These are phyloP conservation scores for Drosophila suboccidentalis DNA, from an alignment of 2,888 invertebrate genomes.

Conservation along the genomic window DNA sequence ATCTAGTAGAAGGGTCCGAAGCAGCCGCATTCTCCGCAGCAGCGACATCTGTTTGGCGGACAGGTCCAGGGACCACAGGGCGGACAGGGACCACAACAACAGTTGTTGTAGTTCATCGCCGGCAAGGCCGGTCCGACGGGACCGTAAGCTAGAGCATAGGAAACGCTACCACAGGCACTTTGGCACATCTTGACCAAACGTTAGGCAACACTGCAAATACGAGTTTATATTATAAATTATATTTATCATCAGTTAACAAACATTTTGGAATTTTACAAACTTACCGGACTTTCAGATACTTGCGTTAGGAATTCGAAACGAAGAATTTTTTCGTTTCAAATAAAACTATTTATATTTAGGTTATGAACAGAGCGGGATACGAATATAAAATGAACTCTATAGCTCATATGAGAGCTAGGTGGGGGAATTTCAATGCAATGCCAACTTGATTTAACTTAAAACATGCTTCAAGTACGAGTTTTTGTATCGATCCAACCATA, in stretches of 20 bases:
- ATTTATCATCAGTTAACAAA: neutral
- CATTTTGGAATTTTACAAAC: neutral
- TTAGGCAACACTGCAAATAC: conserved; percentile 1
- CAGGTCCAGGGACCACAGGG: conserved; percentile 77
- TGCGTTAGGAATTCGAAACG: conserved; percentile 30
- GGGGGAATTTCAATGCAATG: conserved; percentile 35
- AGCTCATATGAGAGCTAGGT: neutral
- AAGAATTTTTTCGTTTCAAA: conserved; percentile 43
- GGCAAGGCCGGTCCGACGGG: conserved; percentile 69
- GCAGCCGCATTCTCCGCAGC: conserved; percentile 66
- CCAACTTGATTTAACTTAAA: conserved; percentile 41
- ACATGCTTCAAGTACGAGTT: conserved; percentile 1
- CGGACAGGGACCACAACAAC: conserved; percentile 68
- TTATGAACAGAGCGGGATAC: conserved; percentile 31
- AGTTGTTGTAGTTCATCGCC: conserved; percentile 69
- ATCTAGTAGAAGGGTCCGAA: conserved; percentile 66
- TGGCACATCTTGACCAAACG: conserved; percentile 43
- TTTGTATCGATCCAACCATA: conserved; percentile 9
- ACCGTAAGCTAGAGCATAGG: conserved; percentile 66
- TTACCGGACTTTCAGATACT: conserved; percentile 32
- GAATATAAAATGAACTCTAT: conserved; percentile 21
- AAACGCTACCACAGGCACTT: conserved; percentile 66
- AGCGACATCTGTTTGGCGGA: conserved; percentile 62
- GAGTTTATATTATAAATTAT: neutral
- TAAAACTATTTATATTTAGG: conserved; percentile 18